Conservation (phyloP, 2,113 vertebrate genomes). For the Marmota flaviventris region DNA sequence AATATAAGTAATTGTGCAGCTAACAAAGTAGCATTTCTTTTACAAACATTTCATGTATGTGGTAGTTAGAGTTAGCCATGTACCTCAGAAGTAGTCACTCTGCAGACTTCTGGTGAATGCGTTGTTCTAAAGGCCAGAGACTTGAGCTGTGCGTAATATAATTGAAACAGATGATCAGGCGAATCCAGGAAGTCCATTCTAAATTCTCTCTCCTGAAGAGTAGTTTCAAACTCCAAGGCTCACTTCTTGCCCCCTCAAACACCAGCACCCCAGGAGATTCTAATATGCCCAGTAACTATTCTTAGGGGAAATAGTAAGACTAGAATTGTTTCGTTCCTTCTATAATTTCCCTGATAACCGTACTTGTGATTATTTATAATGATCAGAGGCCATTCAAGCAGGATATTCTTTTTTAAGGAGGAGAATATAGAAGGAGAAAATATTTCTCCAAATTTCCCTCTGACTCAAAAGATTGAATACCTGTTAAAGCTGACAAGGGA, state of each 20-base stretch:
- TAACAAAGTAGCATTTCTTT: not conserved
- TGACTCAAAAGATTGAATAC: constrained; percentile 34
- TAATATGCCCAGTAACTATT: not conserved
- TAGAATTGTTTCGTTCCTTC: not conserved
- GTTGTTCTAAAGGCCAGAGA: not conserved
- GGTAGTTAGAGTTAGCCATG: not conserved
- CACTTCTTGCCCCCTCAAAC: not conserved
- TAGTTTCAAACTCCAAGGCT: not conserved
- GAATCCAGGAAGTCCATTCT: not conserved
- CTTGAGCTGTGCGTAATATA: not conserved
- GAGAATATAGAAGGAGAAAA: constrained; percentile 26
- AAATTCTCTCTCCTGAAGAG: not conserved
- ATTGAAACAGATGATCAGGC: not conserved
- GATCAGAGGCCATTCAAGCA: not conserved
- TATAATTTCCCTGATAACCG: not conserved
- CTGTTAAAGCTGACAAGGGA: constrained; percentile 23
- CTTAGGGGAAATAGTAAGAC: not conserved
- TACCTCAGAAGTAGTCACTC: not conserved
- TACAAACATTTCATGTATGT: accelerated
- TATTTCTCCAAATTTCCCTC: constrained; percentile 51
- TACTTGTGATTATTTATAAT: not conserved
- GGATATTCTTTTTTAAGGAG: not conserved
- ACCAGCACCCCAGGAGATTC: not conserved
- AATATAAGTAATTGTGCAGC: not conserved
- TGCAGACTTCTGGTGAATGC: not conserved